Evolutionary conservation across 2,888 invertebrate species (phyloP), one percentile per base, ranked within the genome.

Genomic region (Blastobasis lacticolella): DNA sequence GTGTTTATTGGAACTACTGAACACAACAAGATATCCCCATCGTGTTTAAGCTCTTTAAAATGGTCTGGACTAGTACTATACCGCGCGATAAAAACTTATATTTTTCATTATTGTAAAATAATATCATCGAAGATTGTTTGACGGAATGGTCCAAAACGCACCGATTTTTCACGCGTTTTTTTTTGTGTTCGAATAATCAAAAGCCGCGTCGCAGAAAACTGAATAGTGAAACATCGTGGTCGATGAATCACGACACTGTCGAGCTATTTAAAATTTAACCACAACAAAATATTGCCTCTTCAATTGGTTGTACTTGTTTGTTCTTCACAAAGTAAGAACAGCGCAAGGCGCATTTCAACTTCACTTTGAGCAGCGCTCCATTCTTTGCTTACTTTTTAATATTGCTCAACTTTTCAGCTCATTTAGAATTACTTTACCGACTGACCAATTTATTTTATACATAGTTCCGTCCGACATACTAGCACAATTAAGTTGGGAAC

Each of bases 351-450:
- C 71, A 69, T 67, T 65, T 66, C 65, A 77, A 79, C 73, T 80
- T 78, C 64, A 64, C 69, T 69, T 68, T 62, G 67, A 66, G 60
- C 60, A 63, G 70, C 67, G 71, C 69, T 76, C 74, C 71, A 73
- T 79, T 81, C 77, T 73, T 67, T 64, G 69, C 69, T 74, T 76
- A 75, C 71, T 74, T 74, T 76, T 81, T 78, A 81, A 79, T 79
- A 79, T 77, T 70, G 75, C 67, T 52, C 70, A 73, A 81, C 72
- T 81, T 80, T 77, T 69, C 71, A 76, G 73, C 75, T 78, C 78
- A 77, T 48, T 51, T 51, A 51, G 47, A 38, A 23, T 50, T 50
- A 42, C 42, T 42, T 5, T 42, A 42, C 10, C 10, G 42, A 42
- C 42, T 8, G 9, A 6, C 40, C 41, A 66, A 57, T 52, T 56